phyloP scores from a whole-genome alignment of 2,888 invertebrate genomes.

The Agrotis segetum region DNA sequence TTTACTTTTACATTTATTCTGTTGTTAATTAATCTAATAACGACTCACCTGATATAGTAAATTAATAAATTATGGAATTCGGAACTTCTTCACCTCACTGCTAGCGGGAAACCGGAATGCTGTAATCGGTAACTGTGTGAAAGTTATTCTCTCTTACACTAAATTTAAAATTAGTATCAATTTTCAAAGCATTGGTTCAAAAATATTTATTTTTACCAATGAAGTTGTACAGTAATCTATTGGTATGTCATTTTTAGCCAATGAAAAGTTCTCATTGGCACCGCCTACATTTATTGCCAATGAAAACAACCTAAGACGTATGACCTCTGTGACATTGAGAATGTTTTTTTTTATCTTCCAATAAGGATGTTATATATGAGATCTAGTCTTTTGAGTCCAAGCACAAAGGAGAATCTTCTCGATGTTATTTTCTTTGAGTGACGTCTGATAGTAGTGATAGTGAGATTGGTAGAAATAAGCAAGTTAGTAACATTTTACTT shows the following conservation, averaged over 20 bases:
- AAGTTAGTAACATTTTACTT: too few species aligned
- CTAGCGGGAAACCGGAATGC: conserved; percentile 51
- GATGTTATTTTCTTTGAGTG: too few species aligned
- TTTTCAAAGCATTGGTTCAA: not conserved
- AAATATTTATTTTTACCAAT: accelerated
- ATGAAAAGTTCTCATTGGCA: conserved; percentile 5
- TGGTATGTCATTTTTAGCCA: accelerated
- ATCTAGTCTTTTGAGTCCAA: conserved; percentile 19
- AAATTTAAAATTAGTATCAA: not conserved
- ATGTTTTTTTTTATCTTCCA: conserved; percentile 4
- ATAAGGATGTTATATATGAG: not conserved
- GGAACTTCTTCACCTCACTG: conserved; percentile 15
- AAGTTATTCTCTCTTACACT: conserved; percentile 16
- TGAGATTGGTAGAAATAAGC: too few species aligned
- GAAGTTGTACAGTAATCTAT: accelerated
- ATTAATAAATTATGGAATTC: not conserved
- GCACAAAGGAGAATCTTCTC: not conserved
- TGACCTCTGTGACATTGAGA: conserved; percentile 66
- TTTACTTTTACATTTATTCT: not conserved
- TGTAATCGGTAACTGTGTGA: conserved; percentile 21
- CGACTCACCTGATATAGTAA: conserved; percentile 29
- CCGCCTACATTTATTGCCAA: accelerated
- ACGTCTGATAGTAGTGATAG: too few species aligned
- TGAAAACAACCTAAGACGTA: conserved; percentile 40
- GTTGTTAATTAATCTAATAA: not conserved